A percentile compares a stretch with the other conserved stretches of the same genome.
phyloP scores from a whole-genome alignment of 2,797 vertebrate species.

The Craterocephalus amniculus region DNA sequence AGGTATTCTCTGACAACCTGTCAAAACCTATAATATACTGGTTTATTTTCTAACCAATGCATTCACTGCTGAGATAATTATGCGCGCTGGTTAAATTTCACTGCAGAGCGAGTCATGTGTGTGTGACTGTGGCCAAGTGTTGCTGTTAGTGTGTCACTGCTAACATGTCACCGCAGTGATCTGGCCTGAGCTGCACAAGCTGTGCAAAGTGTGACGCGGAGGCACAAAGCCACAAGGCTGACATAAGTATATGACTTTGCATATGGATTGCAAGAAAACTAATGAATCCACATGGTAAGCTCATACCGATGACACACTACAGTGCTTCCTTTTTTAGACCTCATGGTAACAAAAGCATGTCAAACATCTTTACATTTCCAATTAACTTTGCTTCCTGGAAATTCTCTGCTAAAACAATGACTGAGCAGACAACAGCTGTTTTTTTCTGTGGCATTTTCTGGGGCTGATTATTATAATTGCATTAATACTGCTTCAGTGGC shows the following conservation, averaged over 20 bases:
- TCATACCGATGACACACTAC: no score
- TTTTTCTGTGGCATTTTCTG: slow-evolving; percentile 46
- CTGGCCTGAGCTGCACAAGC: slow-evolving; percentile 28
- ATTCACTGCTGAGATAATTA: slow-evolving; percentile 33
- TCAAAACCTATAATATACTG: slow-evolving; percentile 5
- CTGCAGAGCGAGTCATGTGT: slow-evolving; percentile 51
- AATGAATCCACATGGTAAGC: slow-evolving; percentile 39
- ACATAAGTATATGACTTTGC: slow-evolving; percentile 64
- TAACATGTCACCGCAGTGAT: slow-evolving; percentile 64
- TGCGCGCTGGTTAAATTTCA: slow-evolving; percentile 49
- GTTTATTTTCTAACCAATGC: slow-evolving; percentile 39
- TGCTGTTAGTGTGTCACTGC: slow-evolving; percentile 61
- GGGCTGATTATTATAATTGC: slow-evolving; percentile 64
- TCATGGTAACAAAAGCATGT: neutral
- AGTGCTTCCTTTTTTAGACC: slow-evolving; percentile 11
- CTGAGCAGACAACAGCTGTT: slow-evolving; percentile 23
- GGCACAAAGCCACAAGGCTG: slow-evolving; percentile 64
- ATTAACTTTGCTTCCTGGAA: no score
- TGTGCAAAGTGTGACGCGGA: slow-evolving; percentile 46
- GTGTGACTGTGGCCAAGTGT: slow-evolving; percentile 65
- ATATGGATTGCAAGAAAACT: slow-evolving; percentile 45
- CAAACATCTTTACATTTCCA: slow-evolving; percentile 7
- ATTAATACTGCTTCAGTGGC: slow-evolving; percentile 60
- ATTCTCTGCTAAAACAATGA: slow-evolving; percentile 12
- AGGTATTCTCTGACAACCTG: neutral